A percentile compares a stretch with the other conserved stretches of the same genome.
Conservation (phyloP, 1,140 invertebrate genomes). For the Saccostrea echinata region DNA sequence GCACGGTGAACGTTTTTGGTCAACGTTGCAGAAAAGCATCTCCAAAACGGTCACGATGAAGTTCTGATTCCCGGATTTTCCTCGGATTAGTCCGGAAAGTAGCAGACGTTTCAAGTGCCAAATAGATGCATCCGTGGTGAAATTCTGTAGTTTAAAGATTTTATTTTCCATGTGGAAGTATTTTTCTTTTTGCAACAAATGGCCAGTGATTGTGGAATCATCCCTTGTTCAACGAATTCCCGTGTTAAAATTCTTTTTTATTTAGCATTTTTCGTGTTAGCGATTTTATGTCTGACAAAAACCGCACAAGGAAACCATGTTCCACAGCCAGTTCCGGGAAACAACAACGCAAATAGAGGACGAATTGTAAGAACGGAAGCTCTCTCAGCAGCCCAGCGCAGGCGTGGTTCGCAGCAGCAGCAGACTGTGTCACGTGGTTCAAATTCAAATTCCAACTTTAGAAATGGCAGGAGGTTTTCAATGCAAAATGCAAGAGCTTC, state of each 20-base stretch:
- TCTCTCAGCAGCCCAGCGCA: not conserved
- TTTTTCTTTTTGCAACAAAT: not conserved
- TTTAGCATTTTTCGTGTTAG: not conserved
- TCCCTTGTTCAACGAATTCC: not conserved
- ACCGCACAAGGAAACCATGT: not conserved
- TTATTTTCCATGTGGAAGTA: not conserved
- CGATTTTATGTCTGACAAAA: not conserved
- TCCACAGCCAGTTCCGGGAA: not conserved
- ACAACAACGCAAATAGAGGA: not conserved
- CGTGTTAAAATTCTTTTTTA: not conserved
- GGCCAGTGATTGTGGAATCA: not conserved
- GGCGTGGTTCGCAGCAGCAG: not conserved
- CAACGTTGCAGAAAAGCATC: not conserved
- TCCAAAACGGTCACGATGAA: not conserved
- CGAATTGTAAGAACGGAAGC: not conserved
- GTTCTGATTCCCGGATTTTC: slow-evolving; percentile 13
- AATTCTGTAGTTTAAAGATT: not conserved
- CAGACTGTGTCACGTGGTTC: not conserved
- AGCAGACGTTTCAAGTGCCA: not conserved
- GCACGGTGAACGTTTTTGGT: not conserved
- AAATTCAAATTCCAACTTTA: not conserved
- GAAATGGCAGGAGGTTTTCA: slow-evolving; percentile 18
- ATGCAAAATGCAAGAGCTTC: not conserved
- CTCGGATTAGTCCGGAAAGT: slow-evolving; percentile 19
- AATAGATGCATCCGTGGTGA: not conserved